A percentile compares a stretch with the other conserved stretches of the same genome.
These are phyloP conservation scores for Sebastes steindachneri DNA, from an alignment of 2,797 vertebrate species.

Conservation along the genomic window DNA sequence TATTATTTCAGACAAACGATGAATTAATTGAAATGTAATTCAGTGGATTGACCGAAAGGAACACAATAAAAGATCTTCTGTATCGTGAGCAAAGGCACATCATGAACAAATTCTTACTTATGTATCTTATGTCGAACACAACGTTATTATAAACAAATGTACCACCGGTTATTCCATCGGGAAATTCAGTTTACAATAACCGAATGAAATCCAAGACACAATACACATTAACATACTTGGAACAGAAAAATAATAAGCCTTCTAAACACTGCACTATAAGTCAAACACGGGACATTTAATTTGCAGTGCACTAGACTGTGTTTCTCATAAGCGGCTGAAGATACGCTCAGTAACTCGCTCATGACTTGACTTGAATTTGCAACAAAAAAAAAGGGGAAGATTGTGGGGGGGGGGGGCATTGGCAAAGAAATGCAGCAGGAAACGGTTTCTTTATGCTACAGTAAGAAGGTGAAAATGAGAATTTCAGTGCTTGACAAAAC, in stretches of 20 bases:
- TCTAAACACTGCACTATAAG: neutral
- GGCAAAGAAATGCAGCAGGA: slow-evolving; percentile 20
- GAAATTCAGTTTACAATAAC: neutral
- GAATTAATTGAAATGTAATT: neutral
- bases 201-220: neutral
- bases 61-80: neutral
- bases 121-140: neutral
- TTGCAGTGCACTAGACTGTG: slow-evolving; percentile 35
- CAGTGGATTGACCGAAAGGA: neutral
- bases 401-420: neutral
- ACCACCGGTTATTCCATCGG: neutral
- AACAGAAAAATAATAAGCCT: neutral
- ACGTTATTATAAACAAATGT: neutral
- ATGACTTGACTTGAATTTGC: slow-evolving; percentile 13
- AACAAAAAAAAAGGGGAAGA: neutral
- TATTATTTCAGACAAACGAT: neutral
- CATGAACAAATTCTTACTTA: neutral
- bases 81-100: neutral
- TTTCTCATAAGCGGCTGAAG: slow-evolving; percentile 43
- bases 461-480: slow-evolving; percentile 54
- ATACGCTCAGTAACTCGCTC: neutral
- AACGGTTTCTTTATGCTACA: neutral
- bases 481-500: slow-evolving; percentile 49
- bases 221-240: neutral
- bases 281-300: slow-evolving; percentile 22